Percentiles rank a stretch among this genome's conserved stretches.
These are phyloP conservation scores for Sebastes minor DNA, from an alignment of 2,797 vertebrate genomes.

Conservation along the genomic window DNA sequence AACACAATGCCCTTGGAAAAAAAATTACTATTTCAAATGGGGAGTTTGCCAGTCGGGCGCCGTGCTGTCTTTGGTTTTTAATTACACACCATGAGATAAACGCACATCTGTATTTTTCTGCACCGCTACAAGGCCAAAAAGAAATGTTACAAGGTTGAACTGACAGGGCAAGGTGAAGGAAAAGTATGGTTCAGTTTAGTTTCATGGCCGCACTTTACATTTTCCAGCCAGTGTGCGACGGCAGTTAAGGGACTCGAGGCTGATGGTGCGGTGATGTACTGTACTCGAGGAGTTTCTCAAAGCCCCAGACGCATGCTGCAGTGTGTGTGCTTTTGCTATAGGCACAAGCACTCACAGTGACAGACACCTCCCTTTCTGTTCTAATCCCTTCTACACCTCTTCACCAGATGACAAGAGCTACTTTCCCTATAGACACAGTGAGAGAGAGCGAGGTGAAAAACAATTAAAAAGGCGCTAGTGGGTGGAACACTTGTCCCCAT, in stretches of 20 bases:
- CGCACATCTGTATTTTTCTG: conserved; percentile 51
- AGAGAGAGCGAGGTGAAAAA: conserved; percentile 49
- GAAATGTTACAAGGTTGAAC: conserved; percentile 47
- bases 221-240: conserved; percentile 43
- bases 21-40: conserved; percentile 55
- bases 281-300: conserved; percentile 33
- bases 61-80: conserved; percentile 65
- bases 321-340: conserved; percentile 58
- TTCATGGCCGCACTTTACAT: conserved; percentile 52
- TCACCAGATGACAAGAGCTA: conserved; percentile 67
- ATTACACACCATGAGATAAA: conserved; percentile 57
- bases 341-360: conserved; percentile 56
- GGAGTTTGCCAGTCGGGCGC: conserved; percentile 37
- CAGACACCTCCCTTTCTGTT: conserved; percentile 49
- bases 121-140: conserved; percentile 43
- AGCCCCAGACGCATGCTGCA: conserved; percentile 46
- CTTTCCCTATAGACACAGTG: conserved; percentile 52
- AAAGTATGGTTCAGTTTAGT: conserved; percentile 30
- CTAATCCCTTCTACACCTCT: conserved; percentile 62
- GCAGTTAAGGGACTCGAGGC: conserved; percentile 41
- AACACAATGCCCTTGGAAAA: conserved; percentile 58
- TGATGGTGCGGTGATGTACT: conserved; percentile 47
- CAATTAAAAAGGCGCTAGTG: conserved; percentile 55
- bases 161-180: conserved; percentile 36
- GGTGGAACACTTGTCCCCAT: conserved; percentile 53